phyloP scores from a whole-genome alignment of 2,113 vertebrate genomes.

The Entomyzon cyanotis region DNA sequence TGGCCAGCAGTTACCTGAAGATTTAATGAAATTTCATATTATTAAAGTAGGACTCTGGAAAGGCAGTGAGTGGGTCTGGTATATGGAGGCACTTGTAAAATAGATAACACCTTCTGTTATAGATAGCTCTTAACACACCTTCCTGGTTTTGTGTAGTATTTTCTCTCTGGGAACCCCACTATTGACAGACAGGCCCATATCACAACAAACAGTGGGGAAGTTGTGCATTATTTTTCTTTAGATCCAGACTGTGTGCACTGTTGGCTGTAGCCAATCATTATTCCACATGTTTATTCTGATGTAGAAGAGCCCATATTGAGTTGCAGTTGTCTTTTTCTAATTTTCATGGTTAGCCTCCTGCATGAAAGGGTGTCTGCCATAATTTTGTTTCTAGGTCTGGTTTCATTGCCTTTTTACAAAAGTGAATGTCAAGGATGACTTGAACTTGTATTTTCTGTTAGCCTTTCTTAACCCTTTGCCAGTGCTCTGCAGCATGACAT shows the following conservation, averaged over 20 bases:
- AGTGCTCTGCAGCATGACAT: background rate
- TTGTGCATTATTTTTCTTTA: background rate
- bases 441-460: background rate
- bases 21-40: background rate
- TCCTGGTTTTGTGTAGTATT: background rate
- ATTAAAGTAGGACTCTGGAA: background rate
- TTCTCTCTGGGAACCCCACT: background rate
- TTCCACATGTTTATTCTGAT: background rate
- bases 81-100: background rate
- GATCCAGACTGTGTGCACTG: fast-evolving
- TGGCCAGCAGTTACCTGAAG: background rate
- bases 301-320: background rate
- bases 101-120: background rate
- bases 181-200: background rate
- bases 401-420: background rate
- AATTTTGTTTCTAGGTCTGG: background rate
- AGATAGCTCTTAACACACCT: background rate
- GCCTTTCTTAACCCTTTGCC: background rate
- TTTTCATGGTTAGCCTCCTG: background rate
- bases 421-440: background rate
- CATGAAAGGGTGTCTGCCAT: background rate
- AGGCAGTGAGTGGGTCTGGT: background rate
- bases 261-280: background rate
- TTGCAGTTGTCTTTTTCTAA: background rate
- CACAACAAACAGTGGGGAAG: background rate